Base-by-base conservation (phyloP, 2,797 vertebrate genomes). In the Merluccius polli region DNA sequence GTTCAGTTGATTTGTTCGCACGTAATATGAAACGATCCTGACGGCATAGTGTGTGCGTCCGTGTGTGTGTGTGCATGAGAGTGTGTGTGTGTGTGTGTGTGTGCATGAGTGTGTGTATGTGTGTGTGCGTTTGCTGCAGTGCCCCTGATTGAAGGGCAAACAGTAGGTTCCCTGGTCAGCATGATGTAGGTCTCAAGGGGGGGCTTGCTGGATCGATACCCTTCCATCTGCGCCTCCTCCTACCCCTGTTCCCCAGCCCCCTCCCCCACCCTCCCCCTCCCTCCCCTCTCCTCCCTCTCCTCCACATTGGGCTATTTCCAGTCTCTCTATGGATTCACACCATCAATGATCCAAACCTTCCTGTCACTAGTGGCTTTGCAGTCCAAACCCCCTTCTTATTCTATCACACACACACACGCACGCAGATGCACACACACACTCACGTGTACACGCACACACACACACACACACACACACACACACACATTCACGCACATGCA, bases 261-360 rank as follows among this genome's bases (percentile, higher is more conserved):
- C 21, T 10, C 36, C 29, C 10, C 81, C 78, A 75, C 44, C 74
- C 85, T 77, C 83, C 78, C 24, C 80, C 79, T 83, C 83, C 82
- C 83, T 77, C 75, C 79, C 79, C 71, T 29, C 27, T 9, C 35
- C 36, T 11, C 78, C 77, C 80, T 82, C 83, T 74, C 76, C 81
- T 89, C 86, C 87, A 90, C 90, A 91, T 90, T 89, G 90, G 72
- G 82, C 90, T 91, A 92, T 93, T 92, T 89, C 85, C 88, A 85
- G 90, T 29, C 81, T 85, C 86, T 81, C 80, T 80, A 80, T 88
- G 84, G 90, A 91, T 90, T 87, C 82, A 85, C 82, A 81, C 76
- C 84, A 92, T 93, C 91, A 89, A 90, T 92, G 84, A 83, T 78
- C 83, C 80, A 76, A 85, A 83, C 80, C 27, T 41, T 27, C 21